Conservation (phyloP, 2,888 invertebrate genomes). For the Synanthedon vespiformis region DNA sequence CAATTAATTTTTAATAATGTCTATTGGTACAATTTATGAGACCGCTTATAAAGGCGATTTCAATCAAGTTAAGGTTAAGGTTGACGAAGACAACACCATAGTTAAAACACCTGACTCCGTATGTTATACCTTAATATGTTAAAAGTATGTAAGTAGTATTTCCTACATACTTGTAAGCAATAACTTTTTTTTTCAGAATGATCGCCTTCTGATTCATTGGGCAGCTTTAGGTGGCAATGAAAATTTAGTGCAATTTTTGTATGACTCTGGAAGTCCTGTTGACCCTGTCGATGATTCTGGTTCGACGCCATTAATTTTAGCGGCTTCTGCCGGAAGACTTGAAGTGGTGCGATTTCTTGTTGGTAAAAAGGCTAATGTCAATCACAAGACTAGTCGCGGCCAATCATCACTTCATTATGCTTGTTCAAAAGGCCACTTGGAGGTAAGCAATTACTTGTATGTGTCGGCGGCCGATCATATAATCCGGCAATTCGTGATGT, state of each 20-base stretch:
- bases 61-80: constrained; percentile 72
- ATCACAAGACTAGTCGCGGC: constrained; percentile 78
- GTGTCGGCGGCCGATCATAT: too few species aligned
- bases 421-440: constrained; percentile 83
- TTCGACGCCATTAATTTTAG: constrained; percentile 83
- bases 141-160: neutral
- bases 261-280: constrained; percentile 75
- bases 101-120: constrained; percentile 39
- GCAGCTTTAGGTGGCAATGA: constrained; percentile 82
- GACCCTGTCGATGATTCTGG: constrained; percentile 81
- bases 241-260: constrained; percentile 76
- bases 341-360: constrained; percentile 77
- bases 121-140: constrained; percentile 10
- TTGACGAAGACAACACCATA: constrained; percentile 62
- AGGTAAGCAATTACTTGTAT: constrained; percentile 49
- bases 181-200: constrained; percentile 68
- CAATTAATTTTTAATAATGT: constrained; percentile 23
- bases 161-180: neutral
- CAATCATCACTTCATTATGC: constrained; percentile 89
- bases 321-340: constrained; percentile 80
- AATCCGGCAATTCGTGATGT: too few species aligned
- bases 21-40: constrained; percentile 69
- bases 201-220: constrained; percentile 82
- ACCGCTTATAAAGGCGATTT: constrained; percentile 80
- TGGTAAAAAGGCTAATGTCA: constrained; percentile 77